Percentiles rank a stretch among this genome's conserved stretches.
phyloP scores from a whole-genome alignment of 1,140 invertebrate genomes.

The Halotydeus destructor region DNA sequence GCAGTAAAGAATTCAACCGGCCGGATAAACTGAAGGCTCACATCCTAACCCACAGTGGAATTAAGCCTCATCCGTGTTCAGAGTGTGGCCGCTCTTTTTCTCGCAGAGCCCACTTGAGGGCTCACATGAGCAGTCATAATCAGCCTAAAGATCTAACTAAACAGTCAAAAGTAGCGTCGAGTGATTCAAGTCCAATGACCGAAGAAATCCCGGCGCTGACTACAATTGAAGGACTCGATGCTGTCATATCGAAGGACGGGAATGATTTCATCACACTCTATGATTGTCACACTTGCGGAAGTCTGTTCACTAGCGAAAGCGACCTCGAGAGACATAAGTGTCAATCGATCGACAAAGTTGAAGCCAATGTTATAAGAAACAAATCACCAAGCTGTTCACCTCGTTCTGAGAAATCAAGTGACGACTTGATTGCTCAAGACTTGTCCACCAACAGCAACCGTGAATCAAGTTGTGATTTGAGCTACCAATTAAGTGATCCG shows the following conservation, averaged over 20 bases:
- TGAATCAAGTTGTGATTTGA: too few relatives aligned
- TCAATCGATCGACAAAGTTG: neutral
- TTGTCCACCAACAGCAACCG: too few relatives aligned
- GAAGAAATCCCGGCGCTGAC: neutral
- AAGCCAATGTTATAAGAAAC: too few relatives aligned
- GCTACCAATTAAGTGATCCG: too few relatives aligned
- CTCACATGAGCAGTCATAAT: conserved; percentile 9
- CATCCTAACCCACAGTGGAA: conserved; percentile 21
- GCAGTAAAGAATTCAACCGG: conserved; percentile 40
- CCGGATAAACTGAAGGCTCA: conserved; percentile 36
- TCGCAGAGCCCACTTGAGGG: conserved; percentile 12
- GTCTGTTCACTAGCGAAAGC: neutral
- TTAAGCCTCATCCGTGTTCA: conserved; percentile 33
- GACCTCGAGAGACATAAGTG: conserved; percentile 1
- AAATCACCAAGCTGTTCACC: neutral
- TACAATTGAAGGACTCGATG: neutral
- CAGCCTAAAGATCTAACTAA: neutral
- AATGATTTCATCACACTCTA: neutral
- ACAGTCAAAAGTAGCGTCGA: neutral
- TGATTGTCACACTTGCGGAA: neutral
- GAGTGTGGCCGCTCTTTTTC: conserved; percentile 7
- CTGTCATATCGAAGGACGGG: neutral
- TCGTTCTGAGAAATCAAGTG: neutral
- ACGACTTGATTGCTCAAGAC: neutral
- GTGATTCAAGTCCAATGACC: neutral